Conservation (phyloP, 2,888 invertebrate genomes). For the Heliconius cydno region DNA sequence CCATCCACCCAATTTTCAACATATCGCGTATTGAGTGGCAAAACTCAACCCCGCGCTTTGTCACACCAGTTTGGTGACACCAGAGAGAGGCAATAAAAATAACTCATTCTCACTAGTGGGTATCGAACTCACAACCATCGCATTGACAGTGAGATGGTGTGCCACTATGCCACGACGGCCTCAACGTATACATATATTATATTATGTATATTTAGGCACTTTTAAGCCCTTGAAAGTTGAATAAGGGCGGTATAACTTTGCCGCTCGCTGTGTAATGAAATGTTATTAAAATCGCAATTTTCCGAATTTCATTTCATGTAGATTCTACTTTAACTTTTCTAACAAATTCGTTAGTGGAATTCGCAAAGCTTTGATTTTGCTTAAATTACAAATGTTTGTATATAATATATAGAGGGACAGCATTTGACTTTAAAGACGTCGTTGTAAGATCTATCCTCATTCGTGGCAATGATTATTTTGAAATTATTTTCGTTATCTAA, state of each 20-base stretch:
- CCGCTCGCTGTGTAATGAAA: constrained; percentile 32
- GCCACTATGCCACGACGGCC: no score
- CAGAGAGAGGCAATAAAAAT: no score
- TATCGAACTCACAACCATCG: no score
- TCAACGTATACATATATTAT: neutral
- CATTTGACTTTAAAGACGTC: neutral
- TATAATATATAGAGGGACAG: neutral
- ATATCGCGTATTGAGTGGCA: no score
- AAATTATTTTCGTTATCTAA: neutral
- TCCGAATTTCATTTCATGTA: constrained; percentile 31
- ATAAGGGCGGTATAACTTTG: constrained; percentile 25
- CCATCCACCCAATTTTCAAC: no score
- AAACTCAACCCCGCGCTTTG: no score
- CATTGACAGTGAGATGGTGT: no score
- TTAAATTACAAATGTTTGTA: neutral
- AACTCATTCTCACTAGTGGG: no score
- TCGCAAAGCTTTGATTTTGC: neutral
- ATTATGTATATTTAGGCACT: constrained; percentile 5
- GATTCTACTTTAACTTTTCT: constrained; percentile 27
- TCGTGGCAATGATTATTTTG: neutral
- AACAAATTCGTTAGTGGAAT: constrained; percentile 28
- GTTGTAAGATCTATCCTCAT: neutral
- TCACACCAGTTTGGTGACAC: no score
- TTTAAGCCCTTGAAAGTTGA: constrained; percentile 25
- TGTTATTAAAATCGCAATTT: constrained; percentile 37